Evolutionary conservation across 2,888 invertebrate genomes (phyloP).

Genomic region (Tanytarsus gracilentus): DNA sequence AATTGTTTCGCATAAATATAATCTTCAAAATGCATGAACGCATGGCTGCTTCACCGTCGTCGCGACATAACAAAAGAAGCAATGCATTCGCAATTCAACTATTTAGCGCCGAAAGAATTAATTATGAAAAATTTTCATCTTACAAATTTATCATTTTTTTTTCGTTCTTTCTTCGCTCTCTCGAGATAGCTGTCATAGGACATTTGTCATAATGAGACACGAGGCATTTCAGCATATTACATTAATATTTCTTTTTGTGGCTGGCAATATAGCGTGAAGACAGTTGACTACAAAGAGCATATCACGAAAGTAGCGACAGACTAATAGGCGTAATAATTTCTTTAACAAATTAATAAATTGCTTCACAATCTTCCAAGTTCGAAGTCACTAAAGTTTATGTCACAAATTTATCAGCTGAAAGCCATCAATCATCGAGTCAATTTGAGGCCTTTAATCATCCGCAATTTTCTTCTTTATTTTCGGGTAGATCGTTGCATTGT

Average conservation of each 20-base stretch:
- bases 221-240: constrained; percentile 12
- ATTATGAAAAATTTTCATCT: neutral
- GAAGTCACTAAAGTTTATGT: constrained; percentile 11
- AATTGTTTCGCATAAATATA: neutral
- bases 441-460: too few relatives aligned
- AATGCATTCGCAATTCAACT: neutral
- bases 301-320: constrained; percentile 22
- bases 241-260: neutral
- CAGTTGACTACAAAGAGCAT: constrained; percentile 4
- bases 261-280: constrained; percentile 14
- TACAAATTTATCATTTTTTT: neutral
- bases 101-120: constrained; percentile 10
- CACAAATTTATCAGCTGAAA: constrained; percentile 23
- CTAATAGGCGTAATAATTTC: constrained; percentile 28
- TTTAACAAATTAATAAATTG: constrained; percentile 28
- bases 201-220: constrained; percentile 24
- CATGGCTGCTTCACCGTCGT: constrained; percentile 15
- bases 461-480: too few relatives aligned
- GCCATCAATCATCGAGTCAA: constrained; percentile 19
- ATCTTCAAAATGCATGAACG: too few relatives aligned
- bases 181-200: neutral
- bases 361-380: constrained; percentile 2
- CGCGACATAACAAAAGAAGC: constrained; percentile 26
- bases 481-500: too few relatives aligned
- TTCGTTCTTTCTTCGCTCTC: neutral